Base-by-base conservation (phyloP, 1,140 invertebrate species). In the Drosophila nigrodunni region DNA sequence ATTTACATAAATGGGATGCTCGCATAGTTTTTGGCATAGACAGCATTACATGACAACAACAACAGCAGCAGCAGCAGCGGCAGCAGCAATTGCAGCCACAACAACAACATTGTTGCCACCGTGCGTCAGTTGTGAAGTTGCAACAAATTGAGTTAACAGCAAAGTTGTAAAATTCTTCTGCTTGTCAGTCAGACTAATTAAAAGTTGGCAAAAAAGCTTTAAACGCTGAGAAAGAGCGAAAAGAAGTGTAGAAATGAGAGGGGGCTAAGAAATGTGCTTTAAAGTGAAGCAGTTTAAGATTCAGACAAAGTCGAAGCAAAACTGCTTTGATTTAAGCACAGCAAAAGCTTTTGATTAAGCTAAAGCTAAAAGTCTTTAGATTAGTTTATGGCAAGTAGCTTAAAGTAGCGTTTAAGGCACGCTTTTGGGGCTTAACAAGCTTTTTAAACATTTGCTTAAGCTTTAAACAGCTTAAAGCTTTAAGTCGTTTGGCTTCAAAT, bases 1-100 rank as follows among this genome's bases (percentile, higher is more conserved):
- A 88, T 87, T 87, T 86, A 80, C 80, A 89, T 89, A 89, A 89
- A 88, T 69, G 77, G 47, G 35, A 61, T 61, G 25, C 71, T 57
- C 49, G 37, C 49, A 46, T 61, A 43, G 64, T 60, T 73, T 39
- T 59, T 60, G 55, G 37, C 65, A 60, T 70, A 69, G 50, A 70
- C 72, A 74, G 34, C 65, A 57, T 41, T 11, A 41, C 35, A 66
- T 18, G 47, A 62, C 62, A 55, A 15, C 62, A 35, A 21, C 41
- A 41, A 21, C 47, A 67, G 11, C 21, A 34, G 11, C 10, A 25
- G 30, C 11, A 44, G 2, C 7, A 18, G 15, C 8, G 34, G 25
- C 0, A 58, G 11, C 4, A 66, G 10, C 41, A 55, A 49, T 13
- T 3, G 13, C 5, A 7, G n/a, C 6, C 25, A 9, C 41, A 57